phyloP scores from a whole-genome alignment of 2,888 invertebrate genomes.

The Diarsia mendica region DNA sequence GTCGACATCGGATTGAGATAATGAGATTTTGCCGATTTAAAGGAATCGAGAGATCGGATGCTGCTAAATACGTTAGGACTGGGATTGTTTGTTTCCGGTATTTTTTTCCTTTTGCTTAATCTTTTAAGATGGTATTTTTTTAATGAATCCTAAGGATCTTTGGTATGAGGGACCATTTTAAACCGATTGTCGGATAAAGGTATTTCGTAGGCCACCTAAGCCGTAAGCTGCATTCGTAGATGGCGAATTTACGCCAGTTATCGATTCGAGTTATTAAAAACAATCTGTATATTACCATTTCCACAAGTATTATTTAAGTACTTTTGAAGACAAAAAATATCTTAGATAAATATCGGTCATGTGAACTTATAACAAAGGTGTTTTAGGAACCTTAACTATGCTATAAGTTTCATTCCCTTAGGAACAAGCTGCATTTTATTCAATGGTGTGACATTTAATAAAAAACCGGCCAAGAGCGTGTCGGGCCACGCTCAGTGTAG shows the following conservation, averaged over 20 bases:
- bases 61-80: slow-evolving; percentile 19
- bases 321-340: neutral
- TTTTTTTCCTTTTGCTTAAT: slow-evolving; percentile 1
- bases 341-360: neutral
- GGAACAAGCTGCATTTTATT: neutral
- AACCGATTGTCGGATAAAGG: neutral
- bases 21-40: slow-evolving; percentile 60
- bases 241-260: neutral
- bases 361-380: slow-evolving; percentile 1
- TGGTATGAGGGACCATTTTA: neutral
- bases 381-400: neutral
- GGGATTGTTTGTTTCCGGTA: slow-evolving; percentile 14
- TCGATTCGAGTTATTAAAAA: neutral
- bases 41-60: slow-evolving; percentile 41
- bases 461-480: too few species aligned
- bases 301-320: neutral
- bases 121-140: neutral
- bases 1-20: slow-evolving; percentile 49
- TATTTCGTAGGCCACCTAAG: neutral
- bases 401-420: neutral
- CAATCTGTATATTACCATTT: too few species aligned
- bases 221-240: neutral
- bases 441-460: neutral
- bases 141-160: slow-evolving; percentile 1
- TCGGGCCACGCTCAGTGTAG: too few species aligned